Evolutionary conservation across 2,113 vertebrate genomes (phyloP).

Genomic region (Seriola dumerili): DNA sequence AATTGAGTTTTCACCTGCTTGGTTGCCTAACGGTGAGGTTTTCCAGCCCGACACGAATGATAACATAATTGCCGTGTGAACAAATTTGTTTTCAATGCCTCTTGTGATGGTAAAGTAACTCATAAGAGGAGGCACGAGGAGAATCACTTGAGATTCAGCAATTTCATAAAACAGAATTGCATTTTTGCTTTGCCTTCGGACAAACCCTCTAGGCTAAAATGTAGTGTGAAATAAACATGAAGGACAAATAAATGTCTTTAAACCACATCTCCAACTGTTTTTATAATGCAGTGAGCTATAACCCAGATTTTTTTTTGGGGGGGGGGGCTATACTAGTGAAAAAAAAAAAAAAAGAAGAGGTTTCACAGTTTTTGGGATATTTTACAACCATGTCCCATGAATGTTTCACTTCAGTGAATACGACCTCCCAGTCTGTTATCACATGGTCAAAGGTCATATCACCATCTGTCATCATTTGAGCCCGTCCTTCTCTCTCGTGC

Average conservation of each 20-base stretch:
- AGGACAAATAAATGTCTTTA: constrained; percentile 58
- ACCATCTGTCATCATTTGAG: constrained; percentile 66
- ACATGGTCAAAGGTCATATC: constrained; percentile 62
- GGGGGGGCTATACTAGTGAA: background rate
- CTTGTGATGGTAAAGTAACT: constrained; percentile 13
- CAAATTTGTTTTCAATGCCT: background rate
- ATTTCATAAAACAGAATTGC: constrained; percentile 31
- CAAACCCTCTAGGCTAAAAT: constrained; percentile 30
- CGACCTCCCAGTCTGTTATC: constrained; percentile 53
- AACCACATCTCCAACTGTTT: constrained; percentile 48
- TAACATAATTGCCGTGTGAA: background rate
- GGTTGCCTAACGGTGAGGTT: background rate
- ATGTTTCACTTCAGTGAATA: constrained; percentile 48
- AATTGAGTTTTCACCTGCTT: background rate
- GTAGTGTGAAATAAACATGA: constrained; percentile 56
- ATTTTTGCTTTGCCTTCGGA: constrained; percentile 40
- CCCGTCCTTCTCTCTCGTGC: constrained; percentile 35
- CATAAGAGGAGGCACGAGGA: background rate
- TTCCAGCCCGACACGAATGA: background rate
- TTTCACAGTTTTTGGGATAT: constrained; percentile 37
- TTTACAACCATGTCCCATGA: constrained; percentile 24
- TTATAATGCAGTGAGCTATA: constrained; percentile 45
- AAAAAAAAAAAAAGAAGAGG: background rate
- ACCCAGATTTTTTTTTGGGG: constrained; percentile 52
- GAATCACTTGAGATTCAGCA: constrained; percentile 18